These are phyloP conservation scores for Enoplosus armatus DNA, from an alignment of 2,797 vertebrate species.

Conservation along the genomic window DNA sequence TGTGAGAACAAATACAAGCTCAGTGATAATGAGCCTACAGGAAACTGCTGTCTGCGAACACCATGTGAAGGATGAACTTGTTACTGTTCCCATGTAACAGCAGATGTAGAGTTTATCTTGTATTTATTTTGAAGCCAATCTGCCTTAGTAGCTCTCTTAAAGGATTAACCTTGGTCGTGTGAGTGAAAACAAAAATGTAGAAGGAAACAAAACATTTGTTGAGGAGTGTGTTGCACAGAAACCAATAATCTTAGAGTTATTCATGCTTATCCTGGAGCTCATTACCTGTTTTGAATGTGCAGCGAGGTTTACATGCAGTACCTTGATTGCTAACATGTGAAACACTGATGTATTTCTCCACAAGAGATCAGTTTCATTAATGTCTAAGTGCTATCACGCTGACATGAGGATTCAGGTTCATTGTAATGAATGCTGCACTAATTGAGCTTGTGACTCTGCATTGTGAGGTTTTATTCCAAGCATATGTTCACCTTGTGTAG, in stretches of 20 bases:
- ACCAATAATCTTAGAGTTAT: neutral
- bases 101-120: conserved; percentile 16
- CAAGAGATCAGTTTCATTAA: conserved; percentile 2
- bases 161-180: conserved; percentile 15
- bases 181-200: conserved; percentile 17
- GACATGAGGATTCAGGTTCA: neutral
- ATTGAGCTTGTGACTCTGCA: conserved; percentile 36
- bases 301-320: neutral
- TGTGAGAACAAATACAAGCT: conserved; percentile 33
- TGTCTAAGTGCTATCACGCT: conserved; percentile 7
- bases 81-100: conserved; percentile 35
- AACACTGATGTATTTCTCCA: conserved; percentile 21
- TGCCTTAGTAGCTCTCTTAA: conserved; percentile 27
- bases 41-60: conserved; percentile 29
- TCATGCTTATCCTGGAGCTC: neutral
- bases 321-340: neutral
- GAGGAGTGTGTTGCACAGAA: conserved; percentile 1
- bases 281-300: conserved; percentile 11
- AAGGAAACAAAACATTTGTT: neutral
- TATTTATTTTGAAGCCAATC: conserved; percentile 30
- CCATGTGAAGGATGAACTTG: conserved; percentile 22
- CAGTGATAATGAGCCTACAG: conserved; percentile 33
- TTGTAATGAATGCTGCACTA: conserved; percentile 23
- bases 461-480: conserved; percentile 26
- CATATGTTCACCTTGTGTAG: conserved; percentile 22